Conservation (phyloP, 1,140 invertebrate genomes). For the Drosophila sturtevanti region DNA sequence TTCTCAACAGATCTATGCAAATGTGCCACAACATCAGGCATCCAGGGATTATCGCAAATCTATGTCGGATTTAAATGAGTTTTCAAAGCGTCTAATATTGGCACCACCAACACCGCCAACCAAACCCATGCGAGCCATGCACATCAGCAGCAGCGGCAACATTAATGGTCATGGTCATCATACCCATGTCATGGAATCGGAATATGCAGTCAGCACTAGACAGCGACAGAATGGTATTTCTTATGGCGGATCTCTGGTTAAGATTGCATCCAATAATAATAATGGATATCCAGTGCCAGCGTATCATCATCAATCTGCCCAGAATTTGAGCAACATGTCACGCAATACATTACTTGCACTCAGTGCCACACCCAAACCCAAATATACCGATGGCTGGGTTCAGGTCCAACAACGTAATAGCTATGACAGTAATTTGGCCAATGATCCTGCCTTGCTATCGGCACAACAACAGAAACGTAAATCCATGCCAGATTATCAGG, state of each 20-base stretch:
- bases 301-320: constrained; percentile 73
- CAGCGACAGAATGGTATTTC: constrained; percentile 48
- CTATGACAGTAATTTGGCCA: constrained; percentile 53
- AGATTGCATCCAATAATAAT: constrained; percentile 56
- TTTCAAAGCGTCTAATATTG: constrained; percentile 70
- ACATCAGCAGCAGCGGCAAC: constrained; percentile 31
- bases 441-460: constrained; percentile 85
- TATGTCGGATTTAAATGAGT: constrained; percentile 84
- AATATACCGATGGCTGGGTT: constrained; percentile 85
- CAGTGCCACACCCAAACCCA: constrained; percentile 89
- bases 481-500: constrained; percentile 84
- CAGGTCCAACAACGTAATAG: constrained; percentile 72
- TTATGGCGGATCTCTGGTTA: constrained; percentile 73
- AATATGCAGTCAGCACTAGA: constrained; percentile 55
- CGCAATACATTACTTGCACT: constrained; percentile 90
- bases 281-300: constrained; percentile 39
- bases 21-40: constrained; percentile 60
- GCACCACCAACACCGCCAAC: constrained; percentile 73
- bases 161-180: constrained; percentile 7
- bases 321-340: constrained; percentile 86
- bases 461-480: constrained; percentile 86
- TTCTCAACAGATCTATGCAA: constrained; percentile 59
- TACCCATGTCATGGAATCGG: constrained; percentile 54
- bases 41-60: constrained; percentile 83
- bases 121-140: constrained; percentile 80